Conservation (phyloP, 2,113 vertebrate species). For the Panurus biarmicus region DNA sequence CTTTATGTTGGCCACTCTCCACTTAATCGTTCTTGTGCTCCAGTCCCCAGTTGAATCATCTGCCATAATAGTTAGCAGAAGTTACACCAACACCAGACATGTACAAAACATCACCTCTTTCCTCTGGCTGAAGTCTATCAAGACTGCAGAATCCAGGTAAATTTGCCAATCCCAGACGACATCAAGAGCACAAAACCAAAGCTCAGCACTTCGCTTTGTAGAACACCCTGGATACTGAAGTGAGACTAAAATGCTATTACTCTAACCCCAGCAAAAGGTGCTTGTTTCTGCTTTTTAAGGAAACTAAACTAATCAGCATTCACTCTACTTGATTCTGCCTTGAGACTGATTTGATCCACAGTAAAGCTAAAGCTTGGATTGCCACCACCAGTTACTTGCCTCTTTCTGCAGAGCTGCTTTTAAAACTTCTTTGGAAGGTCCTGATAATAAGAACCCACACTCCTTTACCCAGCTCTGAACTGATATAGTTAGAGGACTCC, state of each 20-base stretch:
- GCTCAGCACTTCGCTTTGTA: neutral
- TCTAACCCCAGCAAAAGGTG: neutral
- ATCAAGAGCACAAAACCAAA: neutral
- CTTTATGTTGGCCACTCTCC: neutral
- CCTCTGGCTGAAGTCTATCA: neutral
- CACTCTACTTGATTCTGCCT: neutral
- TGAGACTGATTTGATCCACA: neutral
- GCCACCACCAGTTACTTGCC: neutral
- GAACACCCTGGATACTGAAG: neutral
- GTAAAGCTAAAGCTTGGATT: neutral
- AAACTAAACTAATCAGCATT: neutral
- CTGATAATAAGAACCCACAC: neutral
- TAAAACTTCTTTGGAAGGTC: neutral
- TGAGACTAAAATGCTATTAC: neutral
- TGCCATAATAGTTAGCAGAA: neutral
- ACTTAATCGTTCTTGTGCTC: neutral
- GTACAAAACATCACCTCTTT: neutral
- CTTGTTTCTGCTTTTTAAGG: neutral
- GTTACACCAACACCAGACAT: neutral
- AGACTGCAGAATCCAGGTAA: neutral
- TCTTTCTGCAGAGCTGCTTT: neutral
- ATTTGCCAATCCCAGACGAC: neutral
- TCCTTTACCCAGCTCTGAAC: neutral
- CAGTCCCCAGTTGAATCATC: neutral
- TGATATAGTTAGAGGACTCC: neutral